Percentiles rank a stretch among this genome's conserved stretches.
These are phyloP conservation scores for Cladorhizidae sp. DNA, from an alignment of 37 sponge, comb jelly and placozoan species.

Conservation along the genomic window DNA sequence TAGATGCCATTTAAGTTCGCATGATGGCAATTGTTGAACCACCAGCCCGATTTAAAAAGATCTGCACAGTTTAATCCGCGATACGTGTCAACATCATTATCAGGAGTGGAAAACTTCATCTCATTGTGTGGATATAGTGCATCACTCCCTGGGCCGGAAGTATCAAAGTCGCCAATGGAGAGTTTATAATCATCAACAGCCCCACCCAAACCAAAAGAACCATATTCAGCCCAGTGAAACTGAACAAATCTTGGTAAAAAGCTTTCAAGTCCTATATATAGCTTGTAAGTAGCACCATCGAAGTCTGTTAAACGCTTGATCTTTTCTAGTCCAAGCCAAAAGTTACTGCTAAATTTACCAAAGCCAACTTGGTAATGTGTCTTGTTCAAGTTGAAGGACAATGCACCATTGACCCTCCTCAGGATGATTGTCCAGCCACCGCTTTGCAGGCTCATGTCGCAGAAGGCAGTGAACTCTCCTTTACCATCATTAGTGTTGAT, in stretches of 20 bases:
- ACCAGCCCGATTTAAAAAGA: slow-evolving; percentile 32
- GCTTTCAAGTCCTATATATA: slow-evolving; percentile 37
- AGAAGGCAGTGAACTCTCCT: slow-evolving; percentile 47
- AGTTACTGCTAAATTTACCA: slow-evolving; percentile 53
- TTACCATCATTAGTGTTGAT: slow-evolving; percentile 5
- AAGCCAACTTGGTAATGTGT: slow-evolving; percentile 51
- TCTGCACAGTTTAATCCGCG: slow-evolving; percentile 15
- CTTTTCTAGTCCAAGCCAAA: slow-evolving; percentile 74
- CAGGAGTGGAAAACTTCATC: slow-evolving; percentile 49
- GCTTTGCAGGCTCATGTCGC: slow-evolving; percentile 52
- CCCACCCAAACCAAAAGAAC: slow-evolving; percentile 20
- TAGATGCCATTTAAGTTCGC: slow-evolving; percentile 51
- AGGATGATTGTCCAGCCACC: slow-evolving; percentile 74
- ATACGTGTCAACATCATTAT: slow-evolving; percentile 33
- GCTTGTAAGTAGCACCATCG: not conserved
- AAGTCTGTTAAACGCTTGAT: slow-evolving; percentile 51
- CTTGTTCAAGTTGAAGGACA: slow-evolving; percentile 36
- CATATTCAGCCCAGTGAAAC: slow-evolving; percentile 6
- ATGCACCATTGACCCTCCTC: slow-evolving; percentile 18
- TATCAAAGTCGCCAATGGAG: slow-evolving; percentile 1
- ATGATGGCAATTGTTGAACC: slow-evolving; percentile 49
- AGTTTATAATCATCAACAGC: slow-evolving; percentile 27
- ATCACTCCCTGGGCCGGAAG: slow-evolving; percentile 10
- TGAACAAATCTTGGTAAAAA: not conserved
- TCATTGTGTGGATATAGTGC: slow-evolving; percentile 35